Conservation (phyloP, 2,888 invertebrate species). For the Andrena dorsata region DNA sequence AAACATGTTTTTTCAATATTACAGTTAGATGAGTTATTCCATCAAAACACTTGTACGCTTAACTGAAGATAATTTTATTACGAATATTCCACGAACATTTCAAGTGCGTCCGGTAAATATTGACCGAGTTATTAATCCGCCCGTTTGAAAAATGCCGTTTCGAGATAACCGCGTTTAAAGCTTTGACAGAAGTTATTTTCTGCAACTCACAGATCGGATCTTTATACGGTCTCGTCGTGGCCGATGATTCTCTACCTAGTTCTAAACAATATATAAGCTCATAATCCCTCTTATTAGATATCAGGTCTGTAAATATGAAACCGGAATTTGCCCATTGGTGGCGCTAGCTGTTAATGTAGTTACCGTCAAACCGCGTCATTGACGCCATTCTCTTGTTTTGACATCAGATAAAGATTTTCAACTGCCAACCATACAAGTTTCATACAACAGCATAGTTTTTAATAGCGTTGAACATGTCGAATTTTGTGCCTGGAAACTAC, state of each 20-base stretch:
- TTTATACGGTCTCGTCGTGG: no score
- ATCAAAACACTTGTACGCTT: no score
- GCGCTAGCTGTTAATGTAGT: conserved; percentile 14
- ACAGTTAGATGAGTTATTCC: no score
- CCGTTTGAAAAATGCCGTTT: no score
- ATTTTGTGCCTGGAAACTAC: not conserved
- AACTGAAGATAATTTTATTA: no score
- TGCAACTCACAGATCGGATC: no score
- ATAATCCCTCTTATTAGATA: no score
- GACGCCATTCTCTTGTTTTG: conserved; percentile 2
- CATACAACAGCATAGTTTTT: conserved; percentile 10
- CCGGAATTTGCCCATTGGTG: conserved; percentile 8
- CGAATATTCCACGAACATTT: not conserved
- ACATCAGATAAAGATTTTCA: conserved; percentile 9
- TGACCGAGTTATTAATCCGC: no score
- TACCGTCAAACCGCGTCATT: conserved; percentile 10
- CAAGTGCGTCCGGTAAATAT: not conserved
- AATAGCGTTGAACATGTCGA: conserved; percentile 1
- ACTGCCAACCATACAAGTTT: not conserved
- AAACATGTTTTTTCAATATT: not conserved
- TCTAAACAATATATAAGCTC: no score
- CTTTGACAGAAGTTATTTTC: no score
- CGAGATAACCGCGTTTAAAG: no score
- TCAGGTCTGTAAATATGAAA: conserved; percentile 17
- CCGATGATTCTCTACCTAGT: no score